A percentile compares a stretch with the other conserved stretches of the same genome.
These are phyloP conservation scores for Catharus fuscescens DNA, from an alignment of 2,113 vertebrate genomes.

Conservation along the genomic window DNA sequence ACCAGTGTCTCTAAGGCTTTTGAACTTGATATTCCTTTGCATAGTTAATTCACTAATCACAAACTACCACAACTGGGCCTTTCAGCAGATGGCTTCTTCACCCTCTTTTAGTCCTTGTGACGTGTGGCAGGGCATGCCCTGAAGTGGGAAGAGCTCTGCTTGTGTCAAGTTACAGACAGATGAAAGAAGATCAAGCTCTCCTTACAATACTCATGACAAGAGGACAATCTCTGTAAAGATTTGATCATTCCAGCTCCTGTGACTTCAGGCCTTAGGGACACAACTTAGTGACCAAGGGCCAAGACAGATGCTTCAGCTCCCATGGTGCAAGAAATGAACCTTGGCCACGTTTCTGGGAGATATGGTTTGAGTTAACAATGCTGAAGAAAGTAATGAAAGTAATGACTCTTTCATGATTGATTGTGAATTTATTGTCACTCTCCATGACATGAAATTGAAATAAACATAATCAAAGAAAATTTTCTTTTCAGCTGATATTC, in stretches of 20 bases:
- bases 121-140: fast-evolving
- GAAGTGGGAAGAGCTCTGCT: neutral
- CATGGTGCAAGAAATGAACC: neutral
- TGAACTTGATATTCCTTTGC: constrained; percentile 34
- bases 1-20: constrained; percentile 56
- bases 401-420: neutral
- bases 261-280: neutral
- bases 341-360: neutral
- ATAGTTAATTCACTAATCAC: constrained; percentile 16
- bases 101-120: neutral
- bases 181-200: neutral
- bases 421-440: neutral
- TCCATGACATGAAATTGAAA: neutral
- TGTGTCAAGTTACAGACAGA: neutral
- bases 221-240: neutral
- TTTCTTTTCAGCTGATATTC: neutral
- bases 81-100: neutral
- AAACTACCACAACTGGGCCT: neutral
- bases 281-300: neutral
- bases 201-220: neutral
- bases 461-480: neutral
- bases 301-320: neutral
- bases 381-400: neutral
- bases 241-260: neutral
- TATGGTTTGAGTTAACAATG: neutral